These are phyloP conservation scores for Anoplopoma fimbria DNA, from an alignment of 2,113 vertebrate genomes.

Conservation along the genomic window DNA sequence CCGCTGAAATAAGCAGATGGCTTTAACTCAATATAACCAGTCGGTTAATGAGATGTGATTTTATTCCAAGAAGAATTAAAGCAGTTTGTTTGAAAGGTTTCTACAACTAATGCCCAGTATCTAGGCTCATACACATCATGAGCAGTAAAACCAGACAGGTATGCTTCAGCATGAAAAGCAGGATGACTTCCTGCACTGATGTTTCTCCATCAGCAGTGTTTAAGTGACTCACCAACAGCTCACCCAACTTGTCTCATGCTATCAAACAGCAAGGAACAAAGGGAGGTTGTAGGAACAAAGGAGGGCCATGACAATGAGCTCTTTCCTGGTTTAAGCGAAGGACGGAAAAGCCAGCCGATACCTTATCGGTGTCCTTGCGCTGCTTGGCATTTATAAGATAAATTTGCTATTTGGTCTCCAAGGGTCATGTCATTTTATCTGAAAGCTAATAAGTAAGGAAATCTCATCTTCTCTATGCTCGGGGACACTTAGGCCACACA, in stretches of 20 bases:
- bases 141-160: not conserved
- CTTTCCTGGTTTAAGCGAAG: conserved; percentile 25
- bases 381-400: conserved; percentile 26
- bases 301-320: not conserved
- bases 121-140: not conserved
- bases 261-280: conserved; percentile 40
- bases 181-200: conserved; percentile 43
- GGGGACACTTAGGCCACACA: not conserved
- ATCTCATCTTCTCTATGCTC: conserved; percentile 26
- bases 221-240: conserved; percentile 61
- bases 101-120: not conserved
- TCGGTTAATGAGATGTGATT: not conserved
- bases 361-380: conserved; percentile 43
- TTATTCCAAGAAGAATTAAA: not conserved
- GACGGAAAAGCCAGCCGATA: not conserved
- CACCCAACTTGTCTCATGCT: conserved; percentile 54
- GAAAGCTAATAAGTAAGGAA: not conserved
- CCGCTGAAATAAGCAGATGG: not conserved
- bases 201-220: conserved; percentile 1
- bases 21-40: not conserved
- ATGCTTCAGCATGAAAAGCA: conserved; percentile 20
- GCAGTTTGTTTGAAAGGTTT: not conserved
- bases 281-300: conserved; percentile 34
- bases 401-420: conserved; percentile 17
- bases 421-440: not conserved